Evolutionary conservation across 2,797 vertebrate genomes (phyloP).

Genomic region (Pseudochirops corinnae): DNA sequence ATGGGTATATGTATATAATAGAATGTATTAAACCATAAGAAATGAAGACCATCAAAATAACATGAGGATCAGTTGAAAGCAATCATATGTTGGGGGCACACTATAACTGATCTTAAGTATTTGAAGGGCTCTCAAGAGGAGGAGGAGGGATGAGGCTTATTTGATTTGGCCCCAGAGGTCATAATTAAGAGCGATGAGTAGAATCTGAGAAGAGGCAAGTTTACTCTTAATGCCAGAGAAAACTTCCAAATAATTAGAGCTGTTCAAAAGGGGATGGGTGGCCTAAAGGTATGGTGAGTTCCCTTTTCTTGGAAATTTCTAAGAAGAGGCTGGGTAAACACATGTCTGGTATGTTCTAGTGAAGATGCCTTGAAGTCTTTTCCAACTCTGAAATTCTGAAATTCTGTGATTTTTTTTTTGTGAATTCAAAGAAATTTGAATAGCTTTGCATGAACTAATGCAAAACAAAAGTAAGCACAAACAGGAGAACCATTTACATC

Average conservation of each 20-base stretch:
- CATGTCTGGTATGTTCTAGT: background rate
- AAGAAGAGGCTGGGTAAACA: background rate
- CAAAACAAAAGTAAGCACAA: background rate
- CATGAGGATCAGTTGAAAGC: background rate
- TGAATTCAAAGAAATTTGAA: background rate
- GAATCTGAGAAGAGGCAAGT: background rate
- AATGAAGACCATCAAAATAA: background rate
- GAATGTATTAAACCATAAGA: background rate
- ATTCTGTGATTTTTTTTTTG: background rate
- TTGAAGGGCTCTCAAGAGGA: background rate
- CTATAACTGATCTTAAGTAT: background rate
- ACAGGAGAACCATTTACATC: background rate
- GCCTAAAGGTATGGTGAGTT: background rate
- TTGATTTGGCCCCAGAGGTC: background rate
- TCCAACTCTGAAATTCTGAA: background rate
- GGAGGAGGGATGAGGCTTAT: background rate
- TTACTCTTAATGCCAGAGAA: background rate
- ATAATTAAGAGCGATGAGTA: background rate
- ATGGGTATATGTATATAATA: background rate
- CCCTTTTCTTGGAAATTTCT: background rate
- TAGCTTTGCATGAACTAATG: background rate
- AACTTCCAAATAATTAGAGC: background rate
- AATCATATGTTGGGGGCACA: background rate
- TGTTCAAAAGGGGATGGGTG: background rate
- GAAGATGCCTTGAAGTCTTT: background rate